phyloP scores from a whole-genome alignment of 2,888 invertebrate species.

The Eutolmus rufibarbis region DNA sequence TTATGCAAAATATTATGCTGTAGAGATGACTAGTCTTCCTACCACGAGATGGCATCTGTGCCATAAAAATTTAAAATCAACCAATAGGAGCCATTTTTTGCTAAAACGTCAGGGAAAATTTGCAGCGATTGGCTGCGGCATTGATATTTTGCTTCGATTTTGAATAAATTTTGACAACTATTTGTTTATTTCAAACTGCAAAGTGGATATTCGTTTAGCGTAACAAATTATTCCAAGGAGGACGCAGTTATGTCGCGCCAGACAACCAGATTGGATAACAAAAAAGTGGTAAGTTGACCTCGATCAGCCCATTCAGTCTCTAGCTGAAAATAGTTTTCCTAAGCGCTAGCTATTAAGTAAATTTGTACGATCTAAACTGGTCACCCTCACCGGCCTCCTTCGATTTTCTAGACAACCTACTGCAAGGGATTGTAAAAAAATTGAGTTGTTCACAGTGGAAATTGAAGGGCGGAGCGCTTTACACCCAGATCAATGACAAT shows the following conservation, averaged over 20 bases:
- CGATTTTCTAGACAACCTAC: slow-evolving; percentile 61
- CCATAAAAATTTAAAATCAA: neutral
- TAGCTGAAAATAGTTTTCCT: neutral
- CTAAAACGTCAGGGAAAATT: neutral
- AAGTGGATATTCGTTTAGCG: neutral
- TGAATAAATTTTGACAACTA: neutral
- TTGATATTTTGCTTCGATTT: neutral
- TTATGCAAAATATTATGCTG: too few relatives aligned
- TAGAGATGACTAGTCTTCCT: neutral
- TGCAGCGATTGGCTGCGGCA: neutral
- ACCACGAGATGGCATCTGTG: neutral
- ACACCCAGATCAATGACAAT: slow-evolving; percentile 57
- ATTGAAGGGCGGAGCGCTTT: neutral
- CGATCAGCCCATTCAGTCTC: slow-evolving; percentile 4
- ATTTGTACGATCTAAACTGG: slow-evolving; percentile 51
- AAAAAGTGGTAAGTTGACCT: slow-evolving; percentile 62
- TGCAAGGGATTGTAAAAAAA: slow-evolving; percentile 28
- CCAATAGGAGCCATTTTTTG: slow-evolving; percentile 3
- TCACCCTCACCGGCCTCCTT: slow-evolving; percentile 60
- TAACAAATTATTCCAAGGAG: neutral
- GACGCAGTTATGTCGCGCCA: slow-evolving; percentile 59
- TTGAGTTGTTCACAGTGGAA: slow-evolving; percentile 15
- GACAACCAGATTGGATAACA: slow-evolving; percentile 59
- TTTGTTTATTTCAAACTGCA: neutral
- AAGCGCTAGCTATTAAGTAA: neutral